A percentile compares a stretch with the other conserved stretches of the same genome.
phyloP scores from a whole-genome alignment of 2,113 vertebrate species.

The Phrynosoma blainvillii region DNA sequence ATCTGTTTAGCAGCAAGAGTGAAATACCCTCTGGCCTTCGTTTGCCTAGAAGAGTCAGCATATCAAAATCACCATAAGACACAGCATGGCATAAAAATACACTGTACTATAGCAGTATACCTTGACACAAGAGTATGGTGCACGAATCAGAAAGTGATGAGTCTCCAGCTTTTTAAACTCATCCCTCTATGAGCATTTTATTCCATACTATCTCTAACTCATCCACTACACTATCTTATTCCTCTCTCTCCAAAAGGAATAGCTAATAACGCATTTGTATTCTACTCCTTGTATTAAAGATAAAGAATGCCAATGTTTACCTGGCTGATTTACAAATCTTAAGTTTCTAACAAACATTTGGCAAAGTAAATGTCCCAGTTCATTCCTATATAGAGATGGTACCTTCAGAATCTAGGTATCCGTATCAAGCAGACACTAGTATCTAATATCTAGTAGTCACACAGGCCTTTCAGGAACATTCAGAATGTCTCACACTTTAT shows the following conservation, averaged over 20 bases:
- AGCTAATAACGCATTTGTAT: slow-evolving; percentile 21
- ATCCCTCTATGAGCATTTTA: neutral
- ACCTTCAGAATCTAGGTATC: neutral
- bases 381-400: neutral
- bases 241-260: neutral
- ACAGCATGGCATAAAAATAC: neutral
- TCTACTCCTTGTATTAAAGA: neutral
- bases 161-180: neutral
- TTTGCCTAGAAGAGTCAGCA: neutral
- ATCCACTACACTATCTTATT: neutral
- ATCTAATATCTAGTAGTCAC: neutral
- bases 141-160: neutral
- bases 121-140: neutral
- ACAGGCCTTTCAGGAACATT: neutral
- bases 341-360: neutral
- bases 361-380: neutral
- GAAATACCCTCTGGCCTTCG: neutral
- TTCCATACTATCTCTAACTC: neutral
- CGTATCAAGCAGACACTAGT: neutral
- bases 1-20: neutral
- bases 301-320: neutral
- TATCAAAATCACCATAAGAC: neutral
- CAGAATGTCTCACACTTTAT: neutral
- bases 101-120: neutral
- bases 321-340: slow-evolving; percentile 11